A percentile compares a stretch with the other conserved stretches of the same genome.
Evolutionary conservation across 2,113 vertebrate species (phyloP).

Genomic region (Odocoileus virginianus): DNA sequence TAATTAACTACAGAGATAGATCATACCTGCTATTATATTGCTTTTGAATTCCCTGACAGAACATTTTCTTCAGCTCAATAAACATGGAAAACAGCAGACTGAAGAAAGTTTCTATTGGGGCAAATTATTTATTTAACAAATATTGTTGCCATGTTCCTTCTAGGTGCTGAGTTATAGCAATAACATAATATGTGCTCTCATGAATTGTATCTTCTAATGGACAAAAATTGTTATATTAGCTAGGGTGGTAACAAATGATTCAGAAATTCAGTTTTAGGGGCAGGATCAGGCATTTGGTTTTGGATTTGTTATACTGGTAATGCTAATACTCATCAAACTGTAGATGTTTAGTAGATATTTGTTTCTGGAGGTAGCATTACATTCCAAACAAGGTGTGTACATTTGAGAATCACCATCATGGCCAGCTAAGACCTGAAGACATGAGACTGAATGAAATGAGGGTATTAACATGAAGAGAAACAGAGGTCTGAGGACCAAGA

Average conservation of each 20-base stretch:
- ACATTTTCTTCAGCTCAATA: neutral
- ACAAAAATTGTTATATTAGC: neutral
- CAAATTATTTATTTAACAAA: neutral
- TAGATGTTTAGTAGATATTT: neutral
- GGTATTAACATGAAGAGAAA: neutral
- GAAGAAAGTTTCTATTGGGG: neutral
- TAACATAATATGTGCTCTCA: neutral
- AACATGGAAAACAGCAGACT: neutral
- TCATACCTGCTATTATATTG: neutral
- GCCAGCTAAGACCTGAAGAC: neutral
- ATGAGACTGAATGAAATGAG: neutral
- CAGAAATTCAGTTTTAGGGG: neutral
- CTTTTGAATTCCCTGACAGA: neutral
- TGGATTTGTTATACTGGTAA: neutral
- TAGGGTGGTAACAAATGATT: neutral
- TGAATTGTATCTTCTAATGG: neutral
- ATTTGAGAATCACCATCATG: neutral
- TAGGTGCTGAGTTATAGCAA: neutral
- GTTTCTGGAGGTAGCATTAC: neutral
- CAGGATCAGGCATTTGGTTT: neutral
- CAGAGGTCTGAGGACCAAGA: neutral
- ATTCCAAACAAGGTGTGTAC: neutral
- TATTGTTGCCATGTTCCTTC: neutral
- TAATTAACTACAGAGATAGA: neutral
- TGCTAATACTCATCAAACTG: neutral